These are phyloP conservation scores for Melanotaenia parkinsoni DNA, from an alignment of 2,797 vertebrate genomes.

Conservation along the genomic window DNA sequence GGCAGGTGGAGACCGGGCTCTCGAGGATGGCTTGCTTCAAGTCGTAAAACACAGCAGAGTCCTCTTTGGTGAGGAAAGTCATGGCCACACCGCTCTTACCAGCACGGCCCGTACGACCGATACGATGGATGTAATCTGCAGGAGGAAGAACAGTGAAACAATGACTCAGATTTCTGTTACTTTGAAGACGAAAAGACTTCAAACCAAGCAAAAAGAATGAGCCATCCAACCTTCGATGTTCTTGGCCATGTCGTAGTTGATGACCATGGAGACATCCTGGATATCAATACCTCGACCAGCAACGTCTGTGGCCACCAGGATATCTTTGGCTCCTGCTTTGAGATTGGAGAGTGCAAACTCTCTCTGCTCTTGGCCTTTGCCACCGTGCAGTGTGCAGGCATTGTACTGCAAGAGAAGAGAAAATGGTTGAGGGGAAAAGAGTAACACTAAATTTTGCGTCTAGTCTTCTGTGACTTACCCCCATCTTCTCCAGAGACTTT, in stretches of 20 bases:
- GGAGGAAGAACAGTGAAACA: background rate
- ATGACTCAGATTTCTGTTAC: background rate
- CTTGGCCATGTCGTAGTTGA: conserved; percentile 99
- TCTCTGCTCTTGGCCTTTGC: conserved; percentile 98
- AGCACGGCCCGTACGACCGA: conserved; percentile 95
- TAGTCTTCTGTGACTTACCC: conserved; percentile 80
- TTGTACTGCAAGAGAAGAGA: conserved; percentile 87
- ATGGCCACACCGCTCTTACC: conserved; percentile 96
- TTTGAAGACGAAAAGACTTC: background rate
- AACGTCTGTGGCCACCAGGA: conserved; percentile 97
- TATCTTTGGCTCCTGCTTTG: conserved; percentile 98
- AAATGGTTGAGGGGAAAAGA: background rate
- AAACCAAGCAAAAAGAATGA: background rate
- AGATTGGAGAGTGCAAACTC: conserved; percentile 98
- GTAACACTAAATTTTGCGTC: background rate
- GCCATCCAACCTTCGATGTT: conserved; percentile 92
- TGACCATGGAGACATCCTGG: conserved; percentile 97
- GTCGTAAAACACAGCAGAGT: conserved; percentile 95
- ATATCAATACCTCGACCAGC: conserved; percentile 98
- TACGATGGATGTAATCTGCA: conserved; percentile 97
- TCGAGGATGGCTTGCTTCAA: conserved; percentile 98
- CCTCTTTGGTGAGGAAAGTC: conserved; percentile 99
- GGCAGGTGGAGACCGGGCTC: conserved; percentile 97
- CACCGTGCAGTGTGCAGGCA: conserved; percentile 96
- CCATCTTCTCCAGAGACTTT: conserved; percentile 99